A percentile compares a stretch with the other conserved stretches of the same genome.
Conservation (phyloP, 2,113 vertebrate genomes). For the Epinephelus cyanopodus region DNA sequence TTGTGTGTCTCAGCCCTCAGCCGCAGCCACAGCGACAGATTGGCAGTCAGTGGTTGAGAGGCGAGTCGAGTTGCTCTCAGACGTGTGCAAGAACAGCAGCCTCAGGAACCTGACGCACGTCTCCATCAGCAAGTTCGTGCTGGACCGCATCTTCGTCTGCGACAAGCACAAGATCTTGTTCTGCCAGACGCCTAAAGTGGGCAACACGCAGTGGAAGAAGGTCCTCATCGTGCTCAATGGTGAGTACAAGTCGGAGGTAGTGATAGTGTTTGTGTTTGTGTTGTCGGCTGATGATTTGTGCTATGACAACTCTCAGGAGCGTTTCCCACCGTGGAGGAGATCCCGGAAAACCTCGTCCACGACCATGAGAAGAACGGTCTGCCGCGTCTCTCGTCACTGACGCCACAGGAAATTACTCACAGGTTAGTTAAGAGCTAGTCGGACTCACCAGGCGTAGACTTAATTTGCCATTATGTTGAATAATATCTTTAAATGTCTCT, state of each 20-base stretch:
- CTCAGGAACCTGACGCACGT: slow-evolving; percentile 92
- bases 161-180: slow-evolving; percentile 98
- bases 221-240: slow-evolving; percentile 98
- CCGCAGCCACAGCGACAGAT: slow-evolving; percentile 59
- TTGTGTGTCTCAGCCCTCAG: slow-evolving; percentile 82
- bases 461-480: too few relatives aligned
- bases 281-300: background rate
- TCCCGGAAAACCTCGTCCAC: slow-evolving; percentile 95
- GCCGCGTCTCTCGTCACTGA: slow-evolving; percentile 93
- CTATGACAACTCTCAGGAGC: slow-evolving; percentile 82
- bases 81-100: slow-evolving; percentile 88
- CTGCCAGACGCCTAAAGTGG: slow-evolving; percentile 99
- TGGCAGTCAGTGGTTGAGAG: slow-evolving; percentile 85
- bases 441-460: too few relatives aligned
- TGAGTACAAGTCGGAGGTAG: slow-evolving; percentile 64
- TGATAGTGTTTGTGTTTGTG: background rate
- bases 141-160: slow-evolving; percentile 98
- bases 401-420: slow-evolving; percentile 87
- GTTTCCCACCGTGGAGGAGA: slow-evolving; percentile 92
- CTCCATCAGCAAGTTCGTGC: slow-evolving; percentile 92
- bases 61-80: slow-evolving; percentile 88
- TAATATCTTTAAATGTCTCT: background rate
- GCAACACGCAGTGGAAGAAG: slow-evolving; percentile 99
- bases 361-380: slow-evolving; percentile 97
- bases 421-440: slow-evolving; percentile 75